Base-by-base conservation (phyloP, 2,797 vertebrate species). In the Lindbergichthys nudifrons region DNA sequence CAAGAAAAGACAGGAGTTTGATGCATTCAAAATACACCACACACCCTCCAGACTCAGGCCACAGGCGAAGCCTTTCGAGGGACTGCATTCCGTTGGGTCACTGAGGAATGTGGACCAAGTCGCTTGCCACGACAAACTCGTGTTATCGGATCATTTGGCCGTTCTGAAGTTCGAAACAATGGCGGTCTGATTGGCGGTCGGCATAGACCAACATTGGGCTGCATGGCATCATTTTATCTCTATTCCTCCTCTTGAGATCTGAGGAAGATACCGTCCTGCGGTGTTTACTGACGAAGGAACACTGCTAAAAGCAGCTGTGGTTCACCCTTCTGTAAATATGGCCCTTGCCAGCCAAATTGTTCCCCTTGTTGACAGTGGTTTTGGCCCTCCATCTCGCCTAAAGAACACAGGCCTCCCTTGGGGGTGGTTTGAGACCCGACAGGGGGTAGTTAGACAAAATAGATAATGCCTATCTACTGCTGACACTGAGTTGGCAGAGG, bases 311-410 rank as follows among this genome's bases (percentile, higher is more conserved):
- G 85, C 59, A 92, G 92, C 91, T 91, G 94, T 87, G 94, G 93
- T 91, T 93, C 79, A 92, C 90, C 88, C 23, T 86, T 92, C 91
- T 92, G 93, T 94, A 94, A 95, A 94, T 94, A 94, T 75, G 91
- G 90, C 86, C 88, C 86, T 88, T 85, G 86, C 92, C 89, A 92
- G 92, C 90, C 91, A 94, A 93, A 94, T 92, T 93, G 91, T 93
- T 94, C 92, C 84, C 87, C 87, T 93, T 93, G 93, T 94, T 94
- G 93, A 94, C 89, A 84, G 93, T 90, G 93, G 94, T 93, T 93
- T 92, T 84, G 87, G 88, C 88, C 77, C 82, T 88, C 89, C 80
- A 79, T 88, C 86, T 90, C 89, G 69, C 85, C 86, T 85, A 88
- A 83, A 89, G 85, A 93, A 92, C 83, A 84, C 84, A 91, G 75